Conservation (phyloP, 2,113 vertebrate genomes). For the Lota lota region DNA sequence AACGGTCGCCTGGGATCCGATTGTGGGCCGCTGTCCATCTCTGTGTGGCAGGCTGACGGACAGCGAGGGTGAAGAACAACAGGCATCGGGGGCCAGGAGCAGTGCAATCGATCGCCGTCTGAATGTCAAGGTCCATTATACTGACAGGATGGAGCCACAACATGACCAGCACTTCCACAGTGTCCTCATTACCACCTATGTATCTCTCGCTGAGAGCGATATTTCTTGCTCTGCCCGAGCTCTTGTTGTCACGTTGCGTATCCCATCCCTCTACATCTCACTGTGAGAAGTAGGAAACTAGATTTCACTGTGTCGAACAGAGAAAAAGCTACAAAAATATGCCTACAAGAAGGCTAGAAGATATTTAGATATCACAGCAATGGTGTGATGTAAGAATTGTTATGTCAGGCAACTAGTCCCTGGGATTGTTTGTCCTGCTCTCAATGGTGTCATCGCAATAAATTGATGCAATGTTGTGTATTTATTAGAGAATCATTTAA, state of each 20-base stretch:
- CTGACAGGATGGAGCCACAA: constrained; percentile 58
- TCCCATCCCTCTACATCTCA: constrained; percentile 13
- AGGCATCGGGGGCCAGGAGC: constrained; percentile 46
- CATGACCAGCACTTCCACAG: constrained; percentile 50
- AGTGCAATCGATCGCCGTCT: constrained; percentile 58
- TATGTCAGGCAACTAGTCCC: too few relatives aligned
- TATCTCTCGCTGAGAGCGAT: constrained; percentile 61
- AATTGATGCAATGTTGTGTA: too few relatives aligned
- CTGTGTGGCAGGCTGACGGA: constrained; percentile 59
- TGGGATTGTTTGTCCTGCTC: too few relatives aligned
- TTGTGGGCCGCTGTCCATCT: constrained; percentile 53
- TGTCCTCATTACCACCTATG: constrained; percentile 62
- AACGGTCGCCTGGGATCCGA: constrained; percentile 49
- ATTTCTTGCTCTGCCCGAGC: constrained; percentile 19
- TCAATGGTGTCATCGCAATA: too few relatives aligned
- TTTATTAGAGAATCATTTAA: too few relatives aligned
- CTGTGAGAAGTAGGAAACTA: constrained; percentile 20
- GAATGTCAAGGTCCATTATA: constrained; percentile 62
- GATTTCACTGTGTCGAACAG: constrained; percentile 43
- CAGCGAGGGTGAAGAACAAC: constrained; percentile 62
- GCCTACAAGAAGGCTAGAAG: too few relatives aligned
- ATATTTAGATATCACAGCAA: too few relatives aligned
- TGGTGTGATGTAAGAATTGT: too few relatives aligned
- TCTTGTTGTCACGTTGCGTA: neutral
- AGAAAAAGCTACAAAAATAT: constrained; percentile 14